phyloP scores from a whole-genome alignment of 2,888 invertebrate species.

The Harpalus rufipes region DNA sequence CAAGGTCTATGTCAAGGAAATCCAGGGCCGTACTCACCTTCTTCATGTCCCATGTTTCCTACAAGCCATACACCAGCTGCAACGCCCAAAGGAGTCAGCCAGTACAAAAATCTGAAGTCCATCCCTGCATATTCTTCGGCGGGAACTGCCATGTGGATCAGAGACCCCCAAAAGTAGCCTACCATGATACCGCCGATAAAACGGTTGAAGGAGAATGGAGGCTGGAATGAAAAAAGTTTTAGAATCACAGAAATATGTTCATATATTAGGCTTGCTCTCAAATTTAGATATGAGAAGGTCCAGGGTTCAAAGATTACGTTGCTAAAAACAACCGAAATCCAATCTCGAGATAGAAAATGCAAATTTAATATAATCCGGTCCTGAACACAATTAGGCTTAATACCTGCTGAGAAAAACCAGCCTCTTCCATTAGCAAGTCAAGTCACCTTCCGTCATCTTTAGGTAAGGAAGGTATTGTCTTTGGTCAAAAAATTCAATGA shows the following conservation, averaged over 20 bases:
- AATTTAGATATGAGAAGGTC: no score
- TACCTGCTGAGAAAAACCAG: no score
- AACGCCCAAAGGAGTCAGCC: constrained; percentile 85
- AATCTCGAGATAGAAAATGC: no score
- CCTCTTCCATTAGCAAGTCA: no score
- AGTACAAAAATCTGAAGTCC: constrained; percentile 85
- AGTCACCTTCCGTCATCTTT: no score
- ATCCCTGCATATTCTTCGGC: constrained; percentile 85
- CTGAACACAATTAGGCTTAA: no score
- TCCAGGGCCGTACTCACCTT: constrained; percentile 78
- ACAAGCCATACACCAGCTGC: constrained; percentile 93
- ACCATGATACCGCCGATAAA: constrained; percentile 88
- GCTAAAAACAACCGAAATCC: no score
- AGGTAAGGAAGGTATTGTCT: no score
- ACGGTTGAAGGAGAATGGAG: constrained; percentile 89
- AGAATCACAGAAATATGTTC: background rate
- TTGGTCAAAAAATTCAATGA: no score
- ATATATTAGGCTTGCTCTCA: no score
- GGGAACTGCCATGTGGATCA: constrained; percentile 88
- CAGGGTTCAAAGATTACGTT: no score
- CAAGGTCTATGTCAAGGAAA: constrained; percentile 1
- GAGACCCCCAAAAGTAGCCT: constrained; percentile 89
- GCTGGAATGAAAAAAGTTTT: constrained; percentile 78
- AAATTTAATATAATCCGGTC: no score
- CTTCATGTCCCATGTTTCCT: constrained; percentile 93